Evolutionary conservation across 2,113 vertebrate genomes (phyloP), one percentile per base, ranked within the genome.

Genomic region (Apodemus speciosus): DNA sequence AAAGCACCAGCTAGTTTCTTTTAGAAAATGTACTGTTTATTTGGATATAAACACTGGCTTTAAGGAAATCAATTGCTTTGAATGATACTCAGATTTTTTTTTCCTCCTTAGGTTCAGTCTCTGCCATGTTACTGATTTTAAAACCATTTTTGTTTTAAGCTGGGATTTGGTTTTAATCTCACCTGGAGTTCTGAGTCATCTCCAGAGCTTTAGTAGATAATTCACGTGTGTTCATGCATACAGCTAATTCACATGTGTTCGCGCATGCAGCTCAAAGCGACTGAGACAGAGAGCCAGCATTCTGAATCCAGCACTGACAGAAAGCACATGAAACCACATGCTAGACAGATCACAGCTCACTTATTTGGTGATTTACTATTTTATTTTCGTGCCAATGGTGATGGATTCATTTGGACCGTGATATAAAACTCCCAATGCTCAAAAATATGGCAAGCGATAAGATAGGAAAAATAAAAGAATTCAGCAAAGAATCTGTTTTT

Each of bases 221-320:
- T 84, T 85, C 85, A 76, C n/a, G 89, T 32, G 90, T 85, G 53
- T 16, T 79, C 43, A 91, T 18, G 53, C 14, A 76, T 0, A 73
- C 46, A 94, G 27, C 35, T 69, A 81, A 79, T 79, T 87, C 84
- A 72, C n/a, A 89, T 32, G 90, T 85, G 53, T 10, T 79, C 38
- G 85, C 15, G 49, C 14, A 77, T 0, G 73, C n/a, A 93, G 23
- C 30, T 71, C 79, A 51, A 69, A 68, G 62, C 68, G 49, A 64
- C 88, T 84, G 58, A 93, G 11, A 84, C 1, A 88, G 85, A 92
- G 51, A 96, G 75, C 95, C 94, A 60, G 66, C 53, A 49, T 79
- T 86, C 85, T 11, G 58, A 66, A 84, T n/a, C 49, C 86, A 18
- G 88, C 86, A 90, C 0, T 13, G 80, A 13, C 77, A 40, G 51